Base-by-base conservation (phyloP, 1,140 invertebrate genomes). In the Aphelinus atriplicis region DNA sequence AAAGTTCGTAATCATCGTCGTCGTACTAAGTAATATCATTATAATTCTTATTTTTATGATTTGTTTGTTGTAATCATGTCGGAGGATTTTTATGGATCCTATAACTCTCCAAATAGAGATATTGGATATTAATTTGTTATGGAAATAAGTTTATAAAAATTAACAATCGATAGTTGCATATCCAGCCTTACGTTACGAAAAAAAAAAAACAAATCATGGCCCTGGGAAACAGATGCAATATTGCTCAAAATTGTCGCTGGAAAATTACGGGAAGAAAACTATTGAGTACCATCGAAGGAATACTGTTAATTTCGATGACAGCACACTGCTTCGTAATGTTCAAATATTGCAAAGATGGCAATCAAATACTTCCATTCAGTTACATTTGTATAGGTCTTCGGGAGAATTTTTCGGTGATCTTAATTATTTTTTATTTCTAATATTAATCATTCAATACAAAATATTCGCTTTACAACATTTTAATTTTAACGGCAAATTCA, bases 191-290 rank as follows among this genome's bases (percentile, higher is more conserved):
- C 46, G 61, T 75, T 70, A 73, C 45, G 3, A 70, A 65, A 55
- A 62, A 55, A 55, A 50, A 72, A 72, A 51, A 72, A 66, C 66
- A 74, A 71, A 26, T 26, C 45, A 78, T 78, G 82, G 80, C 77
- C 77, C 79, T 79, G 84, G 83, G 84, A 85, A 81, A 82, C 78
- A 82, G 81, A 70, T 84, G 84, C 84, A 85, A 85, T 85, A 84
- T 79, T 81, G 79, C 78, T 83, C 81, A 82, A 81, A 60, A 47
- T 48, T 71, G 26, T 26, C 26, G 26, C 26, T 26, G 26, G 26
- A 26, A 26, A 26, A 26, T 26, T 26, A 26, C 26, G 26, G 26
- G 26, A 26, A 26, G 26, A 26, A 26, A 26, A 26, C 26, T 26
- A 26, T 26, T 26, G 26, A 26, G 26, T 26, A 26, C 26, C 26